These are phyloP conservation scores for Leptosomus discolor DNA, from an alignment of 2,113 vertebrate genomes.

Conservation along the genomic window DNA sequence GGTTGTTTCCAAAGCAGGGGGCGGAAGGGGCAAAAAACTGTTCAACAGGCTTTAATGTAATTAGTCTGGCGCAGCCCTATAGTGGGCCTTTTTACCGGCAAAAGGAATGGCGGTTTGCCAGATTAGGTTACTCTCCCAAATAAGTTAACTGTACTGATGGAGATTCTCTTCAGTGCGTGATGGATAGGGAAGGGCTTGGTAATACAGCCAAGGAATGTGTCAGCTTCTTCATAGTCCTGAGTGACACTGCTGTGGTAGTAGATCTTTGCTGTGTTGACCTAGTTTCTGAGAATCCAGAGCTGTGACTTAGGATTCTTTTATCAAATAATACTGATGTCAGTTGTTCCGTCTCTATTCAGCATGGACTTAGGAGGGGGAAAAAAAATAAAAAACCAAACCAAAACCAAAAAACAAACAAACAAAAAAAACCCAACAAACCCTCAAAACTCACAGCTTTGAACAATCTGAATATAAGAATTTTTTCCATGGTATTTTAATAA, in stretches of 20 bases:
- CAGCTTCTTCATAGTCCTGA: background rate
- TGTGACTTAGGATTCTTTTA: background rate
- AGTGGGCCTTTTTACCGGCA: background rate
- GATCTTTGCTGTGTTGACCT: background rate
- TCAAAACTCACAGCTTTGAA: background rate
- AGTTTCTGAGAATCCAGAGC: background rate
- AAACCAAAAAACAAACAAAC: no score
- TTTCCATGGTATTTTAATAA: background rate
- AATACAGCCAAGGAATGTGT: background rate
- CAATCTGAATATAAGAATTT: background rate
- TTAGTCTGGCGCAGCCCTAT: background rate
- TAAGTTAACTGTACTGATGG: no score
- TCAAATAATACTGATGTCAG: background rate
- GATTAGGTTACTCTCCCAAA: background rate
- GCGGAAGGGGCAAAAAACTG: background rate
- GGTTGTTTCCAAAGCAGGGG: background rate
- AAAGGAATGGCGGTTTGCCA: background rate
- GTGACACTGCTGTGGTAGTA: background rate
- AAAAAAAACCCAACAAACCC: background rate
- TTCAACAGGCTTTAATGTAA: background rate
- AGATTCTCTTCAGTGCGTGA: rapidly evolving
- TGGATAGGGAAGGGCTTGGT: background rate
- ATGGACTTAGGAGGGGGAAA: background rate
- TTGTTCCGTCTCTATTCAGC: background rate
- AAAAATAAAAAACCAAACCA: background rate